These are phyloP conservation scores for Hydra vulgaris DNA, from an alignment of 30 jellyfish, hydroid and myxozoan species.

Conservation along the genomic window DNA sequence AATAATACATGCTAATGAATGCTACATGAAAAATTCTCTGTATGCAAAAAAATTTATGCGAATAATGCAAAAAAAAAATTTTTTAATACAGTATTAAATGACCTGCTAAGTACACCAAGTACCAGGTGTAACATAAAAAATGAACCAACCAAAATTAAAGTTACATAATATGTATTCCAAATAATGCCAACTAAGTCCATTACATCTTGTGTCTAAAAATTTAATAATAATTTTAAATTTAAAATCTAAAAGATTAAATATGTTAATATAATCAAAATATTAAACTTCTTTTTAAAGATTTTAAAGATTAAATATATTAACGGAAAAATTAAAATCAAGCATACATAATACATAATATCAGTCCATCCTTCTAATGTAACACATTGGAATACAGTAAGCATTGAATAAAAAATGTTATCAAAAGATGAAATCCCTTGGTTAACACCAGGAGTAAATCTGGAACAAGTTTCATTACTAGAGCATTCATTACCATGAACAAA, in stretches of 20 bases:
- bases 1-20: no score
- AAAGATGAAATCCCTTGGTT: slow-evolving; percentile 76
- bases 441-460: slow-evolving; percentile 52
- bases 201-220: slow-evolving; percentile 62
- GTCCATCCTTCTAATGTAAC: slow-evolving; percentile 96
- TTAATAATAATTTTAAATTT: no score
- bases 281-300: no score
- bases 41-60: no score
- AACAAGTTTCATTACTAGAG: slow-evolving; percentile 39
- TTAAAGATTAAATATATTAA: no score
- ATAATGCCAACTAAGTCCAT: slow-evolving; percentile 67
- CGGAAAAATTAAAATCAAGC: not conserved
- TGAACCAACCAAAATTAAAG: slow-evolving; percentile 83
- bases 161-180: slow-evolving; percentile 48
- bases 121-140: slow-evolving; percentile 83
- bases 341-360: slow-evolving; percentile 69
- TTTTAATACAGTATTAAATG: slow-evolving; percentile 8
- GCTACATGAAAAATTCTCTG: no score
- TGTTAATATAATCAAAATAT: no score
- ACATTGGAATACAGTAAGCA: slow-evolving; percentile 88
- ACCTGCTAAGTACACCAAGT: slow-evolving; percentile 94
- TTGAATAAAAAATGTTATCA: slow-evolving; percentile 69
- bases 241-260: no score
- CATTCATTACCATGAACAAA: slow-evolving; percentile 59
- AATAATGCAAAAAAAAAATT: no score